Conservation (phyloP, 2,888 invertebrate genomes). For the Drosophila atroscutellata region DNA sequence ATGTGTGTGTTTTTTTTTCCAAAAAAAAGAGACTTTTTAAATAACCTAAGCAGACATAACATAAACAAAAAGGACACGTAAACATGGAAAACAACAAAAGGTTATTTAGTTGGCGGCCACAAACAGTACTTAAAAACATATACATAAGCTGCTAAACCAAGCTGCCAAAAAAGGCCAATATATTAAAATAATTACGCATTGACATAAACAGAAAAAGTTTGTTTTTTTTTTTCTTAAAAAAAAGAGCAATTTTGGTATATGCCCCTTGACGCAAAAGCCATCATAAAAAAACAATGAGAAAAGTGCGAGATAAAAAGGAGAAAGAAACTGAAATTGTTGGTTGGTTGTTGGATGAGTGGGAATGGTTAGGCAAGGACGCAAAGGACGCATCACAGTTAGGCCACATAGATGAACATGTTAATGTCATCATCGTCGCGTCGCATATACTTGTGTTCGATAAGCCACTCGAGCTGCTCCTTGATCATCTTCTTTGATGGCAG, state of each 20-base stretch:
- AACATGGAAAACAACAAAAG: conserved; percentile 28
- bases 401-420: conserved; percentile 99
- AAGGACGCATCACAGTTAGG: conserved; percentile 86
- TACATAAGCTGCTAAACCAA: conserved; percentile 21
- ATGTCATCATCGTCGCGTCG: conserved; percentile 98
- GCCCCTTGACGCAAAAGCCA: conserved; percentile 30
- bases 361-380: conserved; percentile 55
- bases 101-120: conserved; percentile 10
- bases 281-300: conserved; percentile 15
- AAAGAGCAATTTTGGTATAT: conserved; percentile 1
- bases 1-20: conserved; percentile 3
- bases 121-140: conserved; percentile 14
- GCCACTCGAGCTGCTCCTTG: conserved; percentile 99
- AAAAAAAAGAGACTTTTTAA: conserved; percentile 27
- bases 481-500: conserved; percentile 99
- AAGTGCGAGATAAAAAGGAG: conserved; percentile 16
- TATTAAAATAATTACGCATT: conserved; percentile 12
- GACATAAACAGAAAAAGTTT: conserved; percentile 24
- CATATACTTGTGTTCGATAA: conserved; percentile 99
- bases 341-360: conserved; percentile 20
- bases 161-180: conserved; percentile 35
- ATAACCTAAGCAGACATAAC: conserved; percentile 35
- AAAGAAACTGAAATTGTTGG: conserved; percentile 14
- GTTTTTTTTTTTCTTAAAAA: neutral
- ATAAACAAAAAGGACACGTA: conserved; percentile 33